phyloP scores from a whole-genome alignment of 2,888 invertebrate species.

The Dione vanillae region DNA sequence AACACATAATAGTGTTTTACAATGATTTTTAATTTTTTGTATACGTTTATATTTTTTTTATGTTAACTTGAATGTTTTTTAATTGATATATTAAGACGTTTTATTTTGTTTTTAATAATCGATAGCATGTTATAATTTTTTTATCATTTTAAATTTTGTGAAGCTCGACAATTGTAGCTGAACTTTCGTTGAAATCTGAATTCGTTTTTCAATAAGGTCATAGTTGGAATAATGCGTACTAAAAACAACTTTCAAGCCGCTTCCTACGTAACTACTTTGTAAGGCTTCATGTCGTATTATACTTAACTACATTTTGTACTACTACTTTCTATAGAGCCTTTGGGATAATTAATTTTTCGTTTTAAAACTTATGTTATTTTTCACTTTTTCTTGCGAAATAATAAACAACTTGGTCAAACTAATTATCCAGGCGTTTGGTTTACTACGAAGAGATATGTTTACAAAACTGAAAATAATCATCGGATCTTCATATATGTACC shows the following conservation, averaged over 20 bases:
- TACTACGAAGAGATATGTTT: neutral
- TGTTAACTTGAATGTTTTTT: neutral
- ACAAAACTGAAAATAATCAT: neutral
- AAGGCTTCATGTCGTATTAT: conserved; percentile 56
- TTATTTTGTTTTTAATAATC: neutral
- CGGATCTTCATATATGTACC: neutral
- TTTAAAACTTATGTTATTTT: conserved; percentile 1
- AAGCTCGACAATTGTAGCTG: neutral
- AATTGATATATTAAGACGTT: neutral
- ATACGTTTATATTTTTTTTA: too few relatives aligned
- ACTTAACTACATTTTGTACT: conserved; percentile 10
- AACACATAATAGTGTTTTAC: conserved; percentile 24
- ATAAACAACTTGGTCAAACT: neutral
- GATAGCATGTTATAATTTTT: neutral
- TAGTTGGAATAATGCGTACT: conserved; percentile 2
- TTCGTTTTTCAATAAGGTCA: neutral
- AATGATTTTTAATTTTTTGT: neutral
- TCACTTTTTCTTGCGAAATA: conserved; percentile 54
- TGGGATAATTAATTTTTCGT: neutral
- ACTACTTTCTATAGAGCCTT: neutral
- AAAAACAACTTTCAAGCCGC: conserved; percentile 42
- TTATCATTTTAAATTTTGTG: neutral
- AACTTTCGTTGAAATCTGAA: neutral
- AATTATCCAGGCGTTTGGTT: neutral
- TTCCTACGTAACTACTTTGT: conserved; percentile 52